These are phyloP conservation scores for Himalopsyche phryganea DNA, from an alignment of 1,140 invertebrate genomes.

Conservation along the genomic window DNA sequence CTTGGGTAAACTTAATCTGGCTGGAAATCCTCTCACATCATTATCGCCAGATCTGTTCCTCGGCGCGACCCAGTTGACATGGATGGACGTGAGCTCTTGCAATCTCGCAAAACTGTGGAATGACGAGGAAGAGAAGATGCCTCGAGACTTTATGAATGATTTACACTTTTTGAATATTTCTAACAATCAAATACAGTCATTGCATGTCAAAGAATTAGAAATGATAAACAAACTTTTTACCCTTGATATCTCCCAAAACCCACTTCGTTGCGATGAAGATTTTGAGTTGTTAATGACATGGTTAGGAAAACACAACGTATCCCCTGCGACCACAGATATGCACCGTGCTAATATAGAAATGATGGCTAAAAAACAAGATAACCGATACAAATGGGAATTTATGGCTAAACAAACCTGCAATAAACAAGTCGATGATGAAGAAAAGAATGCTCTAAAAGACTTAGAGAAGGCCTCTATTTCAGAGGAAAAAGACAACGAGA, in stretches of 20 bases:
- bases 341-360: constrained; percentile 49
- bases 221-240: constrained; percentile 58
- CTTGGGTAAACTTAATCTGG: constrained; percentile 63
- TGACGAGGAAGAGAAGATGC: constrained; percentile 40
- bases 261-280: constrained; percentile 58
- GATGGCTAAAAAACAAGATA: constrained; percentile 42
- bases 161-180: constrained; percentile 57
- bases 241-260: constrained; percentile 63
- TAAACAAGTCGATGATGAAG: constrained; percentile 21
- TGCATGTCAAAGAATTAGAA: constrained; percentile 54
- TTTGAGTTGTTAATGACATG: constrained; percentile 59
- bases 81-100: constrained; percentile 64
- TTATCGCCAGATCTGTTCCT: constrained; percentile 64
- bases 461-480: no score
- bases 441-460: constrained; percentile 9
- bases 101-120: constrained; percentile 62
- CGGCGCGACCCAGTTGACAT: constrained; percentile 52
- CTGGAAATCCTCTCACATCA: constrained; percentile 64
- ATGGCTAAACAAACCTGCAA: constrained; percentile 45
- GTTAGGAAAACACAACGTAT: constrained; percentile 51
- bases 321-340: constrained; percentile 43
- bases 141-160: constrained; percentile 41
- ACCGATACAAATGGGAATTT: constrained; percentile 44
- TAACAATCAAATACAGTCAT: constrained; percentile 55
- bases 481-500: background rate